These are phyloP conservation scores for Danio albolineatus DNA, from an alignment of 2,797 vertebrate genomes.

Conservation along the genomic window DNA sequence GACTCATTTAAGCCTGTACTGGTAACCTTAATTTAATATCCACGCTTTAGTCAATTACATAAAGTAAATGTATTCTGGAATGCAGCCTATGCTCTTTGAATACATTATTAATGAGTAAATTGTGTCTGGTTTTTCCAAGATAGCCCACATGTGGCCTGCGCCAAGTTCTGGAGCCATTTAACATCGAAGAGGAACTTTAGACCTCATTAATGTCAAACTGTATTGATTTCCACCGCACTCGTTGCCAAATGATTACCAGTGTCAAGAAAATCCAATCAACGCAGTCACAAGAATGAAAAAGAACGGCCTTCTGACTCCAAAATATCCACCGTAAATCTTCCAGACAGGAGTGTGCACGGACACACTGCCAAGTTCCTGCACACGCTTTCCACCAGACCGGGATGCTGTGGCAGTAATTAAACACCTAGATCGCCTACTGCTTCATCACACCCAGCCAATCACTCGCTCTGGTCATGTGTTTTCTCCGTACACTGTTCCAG, in stretches of 20 bases:
- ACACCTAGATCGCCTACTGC: constrained; percentile 60
- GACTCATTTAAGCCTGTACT: no score
- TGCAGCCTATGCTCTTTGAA: constrained; percentile 9
- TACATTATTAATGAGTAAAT: background rate
- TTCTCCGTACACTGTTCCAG: background rate
- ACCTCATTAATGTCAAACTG: constrained; percentile 25
- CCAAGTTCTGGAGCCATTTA: constrained; percentile 11
- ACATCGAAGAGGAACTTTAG: constrained; percentile 36
- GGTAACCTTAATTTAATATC: constrained; percentile 15
- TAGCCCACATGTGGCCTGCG: background rate
- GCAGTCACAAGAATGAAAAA: constrained; percentile 31
- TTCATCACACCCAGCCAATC: constrained; percentile 23
- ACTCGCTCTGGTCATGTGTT: background rate
- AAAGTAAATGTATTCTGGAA: constrained; percentile 24
- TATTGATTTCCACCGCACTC: constrained; percentile 42
- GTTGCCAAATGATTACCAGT: constrained; percentile 1
- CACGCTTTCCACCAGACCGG: constrained; percentile 7
- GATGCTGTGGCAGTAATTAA: constrained; percentile 65
- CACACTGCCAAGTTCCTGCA: constrained; percentile 29
- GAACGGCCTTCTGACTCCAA: background rate
- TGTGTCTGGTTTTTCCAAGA: background rate
- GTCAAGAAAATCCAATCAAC: constrained; percentile 35
- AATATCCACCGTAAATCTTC: constrained; percentile 3
- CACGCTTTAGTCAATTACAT: constrained; percentile 5
- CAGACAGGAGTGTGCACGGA: constrained; percentile 19